Evolutionary conservation across 2,113 vertebrate species (phyloP).

Genomic region (Nesoenas mayeri): DNA sequence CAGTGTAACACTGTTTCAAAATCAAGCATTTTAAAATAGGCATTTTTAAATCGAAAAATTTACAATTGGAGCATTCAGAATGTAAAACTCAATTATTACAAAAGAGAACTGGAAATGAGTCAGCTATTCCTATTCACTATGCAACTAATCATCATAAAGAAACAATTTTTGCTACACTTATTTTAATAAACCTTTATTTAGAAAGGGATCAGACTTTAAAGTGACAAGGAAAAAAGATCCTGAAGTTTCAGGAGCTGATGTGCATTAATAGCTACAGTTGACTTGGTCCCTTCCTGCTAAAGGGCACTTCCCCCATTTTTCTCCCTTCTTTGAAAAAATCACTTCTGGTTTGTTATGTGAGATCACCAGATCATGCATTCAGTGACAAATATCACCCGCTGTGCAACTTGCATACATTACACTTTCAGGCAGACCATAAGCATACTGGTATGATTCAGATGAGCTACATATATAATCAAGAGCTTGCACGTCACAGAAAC

Average conservation of each 20-base stretch:
- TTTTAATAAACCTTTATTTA: background rate
- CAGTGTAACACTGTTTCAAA: background rate
- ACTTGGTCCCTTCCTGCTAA: background rate
- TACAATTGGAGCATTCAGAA: background rate
- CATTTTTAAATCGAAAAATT: background rate
- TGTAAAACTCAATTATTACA: background rate
- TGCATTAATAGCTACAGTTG: background rate
- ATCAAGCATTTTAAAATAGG: background rate
- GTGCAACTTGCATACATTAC: background rate
- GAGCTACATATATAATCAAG: background rate
- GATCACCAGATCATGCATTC: background rate
- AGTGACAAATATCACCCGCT: background rate
- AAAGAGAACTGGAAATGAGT: background rate
- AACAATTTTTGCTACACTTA: background rate
- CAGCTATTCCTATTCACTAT: background rate
- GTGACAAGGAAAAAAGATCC: background rate
- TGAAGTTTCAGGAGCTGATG: background rate
- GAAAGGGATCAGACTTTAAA: background rate
- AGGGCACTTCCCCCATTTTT: background rate
- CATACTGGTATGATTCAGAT: conserved; percentile 29
- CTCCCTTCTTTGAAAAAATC: background rate
- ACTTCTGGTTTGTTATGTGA: background rate
- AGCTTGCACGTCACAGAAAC: background rate
- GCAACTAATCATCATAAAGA: conserved; percentile 11
- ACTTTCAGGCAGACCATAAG: background rate